These are phyloP conservation scores for Microctenopoma stevenorrisi DNA, from an alignment of 2,797 vertebrate species.

Conservation along the genomic window DNA sequence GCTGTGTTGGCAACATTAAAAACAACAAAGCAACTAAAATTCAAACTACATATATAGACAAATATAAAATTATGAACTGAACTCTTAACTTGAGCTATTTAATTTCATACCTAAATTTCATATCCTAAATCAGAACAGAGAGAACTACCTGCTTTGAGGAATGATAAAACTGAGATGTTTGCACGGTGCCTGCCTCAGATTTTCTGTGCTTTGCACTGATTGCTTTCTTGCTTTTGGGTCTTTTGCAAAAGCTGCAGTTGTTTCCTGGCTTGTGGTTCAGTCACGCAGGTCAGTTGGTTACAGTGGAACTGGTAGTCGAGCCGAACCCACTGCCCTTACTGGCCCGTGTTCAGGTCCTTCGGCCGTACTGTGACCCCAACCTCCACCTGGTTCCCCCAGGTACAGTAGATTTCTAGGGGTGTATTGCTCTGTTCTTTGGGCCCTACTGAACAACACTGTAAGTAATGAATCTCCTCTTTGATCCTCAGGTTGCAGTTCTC, in stretches of 20 bases:
- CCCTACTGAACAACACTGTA: background rate
- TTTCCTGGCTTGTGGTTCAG: constrained; percentile 89
- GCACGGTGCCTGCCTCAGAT: no score
- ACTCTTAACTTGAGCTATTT: no score
- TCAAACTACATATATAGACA: no score
- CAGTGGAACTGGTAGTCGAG: constrained; percentile 81
- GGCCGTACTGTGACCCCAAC: constrained; percentile 83
- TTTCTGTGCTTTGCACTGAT: background rate
- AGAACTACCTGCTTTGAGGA: no score
- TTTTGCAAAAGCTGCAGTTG: constrained; percentile 79
- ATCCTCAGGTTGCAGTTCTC: constrained; percentile 79
- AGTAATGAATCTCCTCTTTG: background rate
- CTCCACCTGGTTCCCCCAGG: constrained; percentile 85
- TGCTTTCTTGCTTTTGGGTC: background rate
- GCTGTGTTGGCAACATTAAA: no score
- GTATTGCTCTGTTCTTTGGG: background rate
- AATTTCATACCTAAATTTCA: no score
- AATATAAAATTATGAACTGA: no score
- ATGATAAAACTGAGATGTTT: no score
- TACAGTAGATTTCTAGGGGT: constrained; percentile 35
- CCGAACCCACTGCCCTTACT: constrained; percentile 64
- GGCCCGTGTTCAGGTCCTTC: constrained; percentile 82
- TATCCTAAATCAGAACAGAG: no score
- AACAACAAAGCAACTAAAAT: no score
- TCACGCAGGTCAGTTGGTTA: constrained; percentile 80